phyloP scores from a whole-genome alignment of 1,140 invertebrate species.

The Lepidotrigona ventralis region DNA sequence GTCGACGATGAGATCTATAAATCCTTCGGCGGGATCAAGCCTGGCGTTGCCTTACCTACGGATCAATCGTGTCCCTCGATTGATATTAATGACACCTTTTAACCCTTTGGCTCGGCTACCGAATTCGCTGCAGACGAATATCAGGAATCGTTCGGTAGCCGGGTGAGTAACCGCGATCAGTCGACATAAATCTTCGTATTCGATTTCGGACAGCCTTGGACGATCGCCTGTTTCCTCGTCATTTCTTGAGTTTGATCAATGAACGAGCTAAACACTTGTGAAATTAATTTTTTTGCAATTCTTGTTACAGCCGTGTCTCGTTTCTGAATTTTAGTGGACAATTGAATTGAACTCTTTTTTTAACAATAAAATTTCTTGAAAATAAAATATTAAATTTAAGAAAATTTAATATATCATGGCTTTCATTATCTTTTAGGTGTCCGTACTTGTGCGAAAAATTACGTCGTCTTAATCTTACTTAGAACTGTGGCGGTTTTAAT shows the following conservation, averaged over 20 bases:
- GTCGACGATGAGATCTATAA: slow-evolving; percentile 55
- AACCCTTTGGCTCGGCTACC: slow-evolving; percentile 58
- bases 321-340: too few species aligned
- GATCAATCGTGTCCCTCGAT: slow-evolving; percentile 60
- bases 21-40: slow-evolving; percentile 53
- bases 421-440: too few species aligned
- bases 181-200: slow-evolving; percentile 29
- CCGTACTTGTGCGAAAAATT: too few species aligned
- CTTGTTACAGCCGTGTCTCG: neutral
- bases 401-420: too few species aligned
- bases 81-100: slow-evolving; percentile 65
- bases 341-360: too few species aligned
- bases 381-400: too few species aligned
- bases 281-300: neutral
- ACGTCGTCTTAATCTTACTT: too few species aligned
- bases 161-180: slow-evolving; percentile 8
- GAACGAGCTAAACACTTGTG: neutral
- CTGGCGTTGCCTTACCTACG: slow-evolving; percentile 35
- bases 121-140: slow-evolving; percentile 9
- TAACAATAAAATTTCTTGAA: too few species aligned
- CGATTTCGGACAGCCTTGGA: neutral
- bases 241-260: neutral
- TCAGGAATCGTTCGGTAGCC: neutral
- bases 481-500: too few species aligned
- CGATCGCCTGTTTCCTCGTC: neutral